Base-by-base conservation (phyloP, 2,888 invertebrate genomes). In the Conistra vaccinii region DNA sequence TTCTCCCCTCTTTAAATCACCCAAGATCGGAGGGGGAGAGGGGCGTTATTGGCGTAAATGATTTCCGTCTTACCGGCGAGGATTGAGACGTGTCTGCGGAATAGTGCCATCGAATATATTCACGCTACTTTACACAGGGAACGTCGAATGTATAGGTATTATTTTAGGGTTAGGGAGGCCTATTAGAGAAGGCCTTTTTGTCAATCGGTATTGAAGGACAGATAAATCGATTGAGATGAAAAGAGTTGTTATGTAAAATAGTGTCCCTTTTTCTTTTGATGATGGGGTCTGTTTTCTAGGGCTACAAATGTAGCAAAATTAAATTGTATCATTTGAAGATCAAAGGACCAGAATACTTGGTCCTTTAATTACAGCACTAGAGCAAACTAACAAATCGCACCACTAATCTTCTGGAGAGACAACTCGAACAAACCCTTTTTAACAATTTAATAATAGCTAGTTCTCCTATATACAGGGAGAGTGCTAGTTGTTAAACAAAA, bases 31-130 rank as follows among this genome's bases (percentile, higher is more conserved):
- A 76, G 78, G 78, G 73, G 73, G 69, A 45, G 83, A 85, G 87
- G 88, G 90, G 89, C 84, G 89, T 89, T 94, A 93, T 93, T 92
- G 94, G 93, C 92, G 93, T 93, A 94, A 94, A 94, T 94, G 93
- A 94, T 94, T 94, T 94, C 92, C 92, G 89, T 87, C 89, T 91
- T 91, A 88, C 89, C 88, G 90, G 85, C 83, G 87, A 87, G 85
- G 86, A 91, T 91, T 88, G 86, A 90, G 89, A 90, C 86, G 88
- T 90, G 89, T 88, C 87, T 83, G 76, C 69, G 73, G 81, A 87
- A 84, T 88, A 88, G 85, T 86, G 75, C 78, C 85, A 81, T 89
- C 84, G 85, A 89, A 89, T 89, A 91, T 91, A 90, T 91, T 89
- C 85, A 89, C 85, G 88, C 76, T 85, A 87, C 85, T 89, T 87